Percentiles rank a stretch among this genome's conserved stretches.
These are phyloP conservation scores for Meles meles DNA, from an alignment of 2,113 vertebrate species.

Conservation along the genomic window DNA sequence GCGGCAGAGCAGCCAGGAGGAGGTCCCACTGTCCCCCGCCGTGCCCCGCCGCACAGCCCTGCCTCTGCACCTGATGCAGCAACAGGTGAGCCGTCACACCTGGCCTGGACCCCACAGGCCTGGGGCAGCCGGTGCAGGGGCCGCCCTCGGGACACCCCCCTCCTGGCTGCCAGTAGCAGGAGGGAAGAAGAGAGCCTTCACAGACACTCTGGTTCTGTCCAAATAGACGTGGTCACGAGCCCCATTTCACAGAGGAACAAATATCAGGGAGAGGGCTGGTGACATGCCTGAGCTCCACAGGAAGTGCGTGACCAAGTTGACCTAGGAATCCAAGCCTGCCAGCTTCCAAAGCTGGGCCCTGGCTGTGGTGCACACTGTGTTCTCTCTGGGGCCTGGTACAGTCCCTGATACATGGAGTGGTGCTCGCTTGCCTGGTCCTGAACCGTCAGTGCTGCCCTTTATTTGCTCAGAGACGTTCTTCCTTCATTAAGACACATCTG, in stretches of 20 bases:
- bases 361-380: no score
- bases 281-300: background rate
- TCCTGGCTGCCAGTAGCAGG: background rate
- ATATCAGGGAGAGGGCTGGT: background rate
- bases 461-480: background rate
- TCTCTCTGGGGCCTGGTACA: background rate
- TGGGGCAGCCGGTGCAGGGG: accelerated
- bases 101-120: background rate
- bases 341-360: background rate
- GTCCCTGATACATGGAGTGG: background rate
- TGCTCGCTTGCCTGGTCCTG: background rate
- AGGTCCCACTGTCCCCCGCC: constrained; percentile 84
- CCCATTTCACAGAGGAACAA: background rate
- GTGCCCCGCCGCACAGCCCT: constrained; percentile 93
- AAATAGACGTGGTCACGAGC: accelerated
- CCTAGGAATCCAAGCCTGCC: background rate
- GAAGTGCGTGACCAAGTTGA: background rate
- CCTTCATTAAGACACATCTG: background rate
- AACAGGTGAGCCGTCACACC: constrained; percentile 88
- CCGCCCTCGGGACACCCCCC: background rate
- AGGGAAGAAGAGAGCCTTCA: background rate
- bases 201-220: background rate
- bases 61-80: constrained; percentile 97
- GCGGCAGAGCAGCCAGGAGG: constrained; percentile 94
- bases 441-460: background rate